Conservation (phyloP, 2,797 vertebrate species). For the Austrolebias charrua region DNA sequence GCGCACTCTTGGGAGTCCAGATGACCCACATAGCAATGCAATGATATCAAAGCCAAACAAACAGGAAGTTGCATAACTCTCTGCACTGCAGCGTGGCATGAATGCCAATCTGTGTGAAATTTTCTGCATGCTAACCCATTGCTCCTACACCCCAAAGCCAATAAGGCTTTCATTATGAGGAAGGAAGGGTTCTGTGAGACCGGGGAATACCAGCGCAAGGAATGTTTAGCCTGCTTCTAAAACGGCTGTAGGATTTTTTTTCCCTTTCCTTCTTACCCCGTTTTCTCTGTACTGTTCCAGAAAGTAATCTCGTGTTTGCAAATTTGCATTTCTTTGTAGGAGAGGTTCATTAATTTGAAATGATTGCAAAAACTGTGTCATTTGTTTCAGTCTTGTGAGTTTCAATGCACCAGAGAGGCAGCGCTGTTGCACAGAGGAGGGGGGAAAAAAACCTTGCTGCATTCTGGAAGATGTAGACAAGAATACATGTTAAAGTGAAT, state of each 20-base stretch:
- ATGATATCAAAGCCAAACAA: constrained; percentile 53
- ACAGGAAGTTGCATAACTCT: constrained; percentile 64
- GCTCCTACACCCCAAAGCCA: constrained; percentile 49
- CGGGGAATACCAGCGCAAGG: constrained; percentile 51
- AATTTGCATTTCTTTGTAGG: constrained; percentile 73
- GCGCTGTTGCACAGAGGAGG: constrained; percentile 61
- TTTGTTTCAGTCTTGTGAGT: constrained; percentile 74
- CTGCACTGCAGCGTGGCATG: constrained; percentile 25
- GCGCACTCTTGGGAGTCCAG: constrained; percentile 25
- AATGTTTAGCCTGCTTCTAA: constrained; percentile 52
- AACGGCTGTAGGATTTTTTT: constrained; percentile 61
- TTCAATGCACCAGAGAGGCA: constrained; percentile 68
- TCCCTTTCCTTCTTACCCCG: background rate
- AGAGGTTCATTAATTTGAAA: constrained; percentile 71
- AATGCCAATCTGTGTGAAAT: constrained; percentile 45
- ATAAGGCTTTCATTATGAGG: constrained; percentile 64
- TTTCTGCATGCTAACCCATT: constrained; percentile 60
- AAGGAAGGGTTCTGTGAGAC: constrained; percentile 42
- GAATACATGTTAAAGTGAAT: constrained; percentile 19
- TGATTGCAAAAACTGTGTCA: constrained; percentile 70
- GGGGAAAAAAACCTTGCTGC: constrained; percentile 55
- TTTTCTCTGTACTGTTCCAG: constrained; percentile 61
- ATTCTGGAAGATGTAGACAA: constrained; percentile 7
- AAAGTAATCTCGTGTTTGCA: constrained; percentile 64
- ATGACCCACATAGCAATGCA: constrained; percentile 41